These are phyloP conservation scores for Lathronympha strigana DNA, from an alignment of 2,888 invertebrate species.

Conservation along the genomic window DNA sequence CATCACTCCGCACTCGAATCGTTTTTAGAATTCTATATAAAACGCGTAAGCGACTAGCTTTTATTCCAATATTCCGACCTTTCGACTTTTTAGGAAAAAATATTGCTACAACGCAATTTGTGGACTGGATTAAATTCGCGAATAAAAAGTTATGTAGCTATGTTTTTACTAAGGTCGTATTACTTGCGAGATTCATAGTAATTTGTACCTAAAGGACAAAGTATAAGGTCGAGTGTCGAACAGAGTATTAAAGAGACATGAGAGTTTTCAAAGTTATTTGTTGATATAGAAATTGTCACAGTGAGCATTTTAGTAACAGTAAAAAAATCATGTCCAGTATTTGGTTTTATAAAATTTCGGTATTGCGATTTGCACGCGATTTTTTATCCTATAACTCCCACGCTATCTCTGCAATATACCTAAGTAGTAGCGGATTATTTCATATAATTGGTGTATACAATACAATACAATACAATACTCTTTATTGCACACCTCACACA, in stretches of 20 bases:
- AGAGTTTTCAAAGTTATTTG: not conserved
- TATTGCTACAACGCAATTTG: constrained; percentile 20
- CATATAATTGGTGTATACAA: too few species aligned
- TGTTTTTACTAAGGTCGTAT: not conserved
- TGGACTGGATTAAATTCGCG: constrained; percentile 24
- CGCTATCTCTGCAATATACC: too few species aligned
- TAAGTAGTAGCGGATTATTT: too few species aligned
- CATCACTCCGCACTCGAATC: not conserved
- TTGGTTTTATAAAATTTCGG: not conserved
- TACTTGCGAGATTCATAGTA: not conserved
- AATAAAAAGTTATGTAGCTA: constrained; percentile 17
- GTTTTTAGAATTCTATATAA: not conserved
- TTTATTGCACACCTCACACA: too few species aligned
- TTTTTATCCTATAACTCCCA: too few species aligned
- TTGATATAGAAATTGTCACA: constrained; percentile 22
- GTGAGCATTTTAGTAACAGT: constrained; percentile 2
- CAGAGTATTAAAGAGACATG: not conserved
- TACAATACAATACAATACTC: too few species aligned
- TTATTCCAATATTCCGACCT: not conserved
- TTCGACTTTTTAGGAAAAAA: not conserved
- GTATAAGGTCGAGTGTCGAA: not conserved
- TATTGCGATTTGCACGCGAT: too few species aligned
- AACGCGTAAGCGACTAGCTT: constrained; percentile 11
- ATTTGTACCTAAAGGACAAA: not conserved
- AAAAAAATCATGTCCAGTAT: not conserved